Percentiles rank a stretch among this genome's conserved stretches.
Conservation (phyloP, 2,797 vertebrate genomes). For the Peromyscus eremicus region DNA sequence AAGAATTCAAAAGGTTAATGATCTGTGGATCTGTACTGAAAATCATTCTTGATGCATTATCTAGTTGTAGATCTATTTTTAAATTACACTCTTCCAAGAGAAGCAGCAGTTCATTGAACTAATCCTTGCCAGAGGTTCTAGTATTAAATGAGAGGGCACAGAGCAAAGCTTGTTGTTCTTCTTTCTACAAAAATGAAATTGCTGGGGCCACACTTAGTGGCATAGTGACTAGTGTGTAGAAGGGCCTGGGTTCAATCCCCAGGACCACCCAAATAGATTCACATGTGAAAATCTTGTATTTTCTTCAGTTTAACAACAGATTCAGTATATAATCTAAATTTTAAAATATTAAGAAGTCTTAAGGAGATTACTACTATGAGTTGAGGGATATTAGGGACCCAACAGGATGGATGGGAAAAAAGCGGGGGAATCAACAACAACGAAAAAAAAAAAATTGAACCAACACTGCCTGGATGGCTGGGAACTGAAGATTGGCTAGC, state of each 20-base stretch:
- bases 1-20: not conserved
- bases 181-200: conserved; percentile 2
- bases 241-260: not conserved
- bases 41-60: not conserved
- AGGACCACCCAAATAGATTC: not conserved
- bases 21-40: not conserved
- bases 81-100: not conserved
- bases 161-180: not conserved
- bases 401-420: not conserved
- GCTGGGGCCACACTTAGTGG: too few relatives aligned
- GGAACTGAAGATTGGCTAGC: not conserved
- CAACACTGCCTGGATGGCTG: too few relatives aligned
- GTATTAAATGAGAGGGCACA: not conserved
- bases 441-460: not conserved
- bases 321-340: not conserved
- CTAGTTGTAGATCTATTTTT: not conserved
- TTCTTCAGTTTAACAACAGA: not conserved
- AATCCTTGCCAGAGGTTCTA: not conserved
- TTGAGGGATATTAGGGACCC: not conserved
- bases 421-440: not conserved
- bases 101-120: not conserved
- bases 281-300: not conserved
- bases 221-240: not conserved
- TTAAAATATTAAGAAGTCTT: not conserved
- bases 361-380: not conserved